Base-by-base conservation (phyloP, 2,888 invertebrate genomes). In the Conistra vaccinii region DNA sequence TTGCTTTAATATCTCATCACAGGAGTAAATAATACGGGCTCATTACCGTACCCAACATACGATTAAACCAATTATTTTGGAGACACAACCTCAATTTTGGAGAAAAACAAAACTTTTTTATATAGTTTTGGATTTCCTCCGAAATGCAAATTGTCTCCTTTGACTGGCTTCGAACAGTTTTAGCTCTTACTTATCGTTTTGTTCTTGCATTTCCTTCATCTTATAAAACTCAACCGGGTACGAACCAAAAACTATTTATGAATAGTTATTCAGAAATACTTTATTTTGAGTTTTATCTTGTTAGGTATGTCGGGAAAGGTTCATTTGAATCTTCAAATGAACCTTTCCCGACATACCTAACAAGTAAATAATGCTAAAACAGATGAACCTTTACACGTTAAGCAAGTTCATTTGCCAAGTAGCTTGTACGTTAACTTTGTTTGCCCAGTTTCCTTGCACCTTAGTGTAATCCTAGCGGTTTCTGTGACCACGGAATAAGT, bases 401-500 rank as follows among this genome's bases (percentile, higher is more conserved):
- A 35, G 26, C 39, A 81, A 80, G 20, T 68, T 65, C 58, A 53
- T 81, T 58, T 48, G 10, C 23, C 12, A 67, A 68, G 68, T 68
- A 39, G 53, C 39, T 42, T 29, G 61, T 58, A 57, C 60, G 55
- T 76, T 73, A 68, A 76, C 80, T 73, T 80, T 76, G 76, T 69
- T 72, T 55, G 63, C 45, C 23, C 20, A 63, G 78, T 86, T 80
- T 65, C 53, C 61, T 67, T 75, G 74, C 74, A 75, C 66, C 65
- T 51, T 69, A 66, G 66, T 76, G 81, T 86, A 81, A 85, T 85
- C 73, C 81, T 67, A 63, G 73, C 51, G 71, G 78, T 78, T 67
- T 55, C 61, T 76, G 65, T 66, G 77, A 75, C 69, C 77, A 1
- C 53, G 42, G 73, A 81, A 83, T 85, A 80, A 81, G 79, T 78